Conservation (phyloP, 2,888 invertebrate genomes). For the Cephus spinipes region DNA sequence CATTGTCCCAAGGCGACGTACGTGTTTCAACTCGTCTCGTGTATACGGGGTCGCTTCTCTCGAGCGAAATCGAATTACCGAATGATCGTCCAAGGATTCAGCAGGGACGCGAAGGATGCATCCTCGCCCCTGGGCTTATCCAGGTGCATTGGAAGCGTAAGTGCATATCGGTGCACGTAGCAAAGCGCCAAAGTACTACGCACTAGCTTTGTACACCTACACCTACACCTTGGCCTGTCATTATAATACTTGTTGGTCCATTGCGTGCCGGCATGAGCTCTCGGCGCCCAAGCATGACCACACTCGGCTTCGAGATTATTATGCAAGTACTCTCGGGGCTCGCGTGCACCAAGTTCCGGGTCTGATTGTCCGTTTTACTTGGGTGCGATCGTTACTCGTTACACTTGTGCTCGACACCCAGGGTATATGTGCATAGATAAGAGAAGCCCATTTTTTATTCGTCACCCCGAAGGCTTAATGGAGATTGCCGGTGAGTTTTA, state of each 20-base stretch:
- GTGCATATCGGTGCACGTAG: neutral
- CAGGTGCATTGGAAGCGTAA: constrained; percentile 27
- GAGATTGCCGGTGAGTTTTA: no score
- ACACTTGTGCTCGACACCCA: constrained; percentile 25
- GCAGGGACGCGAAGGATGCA: constrained; percentile 4
- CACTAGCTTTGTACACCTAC: constrained; percentile 7
- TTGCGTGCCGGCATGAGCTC: constrained; percentile 30
- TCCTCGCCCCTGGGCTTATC: constrained; percentile 26
- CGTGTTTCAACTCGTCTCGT: no score
- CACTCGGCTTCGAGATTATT: constrained; percentile 37
- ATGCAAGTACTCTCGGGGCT: constrained; percentile 37
- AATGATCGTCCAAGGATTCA: constrained; percentile 7
- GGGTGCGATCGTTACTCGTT: constrained; percentile 29
- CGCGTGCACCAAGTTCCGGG: constrained; percentile 43
- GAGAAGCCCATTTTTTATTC: constrained; percentile 3
- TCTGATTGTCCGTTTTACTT: constrained; percentile 44
- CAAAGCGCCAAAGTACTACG: neutral
- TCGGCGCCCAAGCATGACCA: constrained; percentile 32
- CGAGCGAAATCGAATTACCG: constrained; percentile 10
- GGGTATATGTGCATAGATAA: neutral
- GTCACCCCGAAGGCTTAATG: neutral
- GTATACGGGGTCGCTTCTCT: neutral
- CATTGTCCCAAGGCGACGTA: no score
- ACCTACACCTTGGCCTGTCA: constrained; percentile 22
- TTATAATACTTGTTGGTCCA: constrained; percentile 35